Evolutionary conservation across 2,113 vertebrate species (phyloP).

Genomic region (Bolborhynchus lineola): DNA sequence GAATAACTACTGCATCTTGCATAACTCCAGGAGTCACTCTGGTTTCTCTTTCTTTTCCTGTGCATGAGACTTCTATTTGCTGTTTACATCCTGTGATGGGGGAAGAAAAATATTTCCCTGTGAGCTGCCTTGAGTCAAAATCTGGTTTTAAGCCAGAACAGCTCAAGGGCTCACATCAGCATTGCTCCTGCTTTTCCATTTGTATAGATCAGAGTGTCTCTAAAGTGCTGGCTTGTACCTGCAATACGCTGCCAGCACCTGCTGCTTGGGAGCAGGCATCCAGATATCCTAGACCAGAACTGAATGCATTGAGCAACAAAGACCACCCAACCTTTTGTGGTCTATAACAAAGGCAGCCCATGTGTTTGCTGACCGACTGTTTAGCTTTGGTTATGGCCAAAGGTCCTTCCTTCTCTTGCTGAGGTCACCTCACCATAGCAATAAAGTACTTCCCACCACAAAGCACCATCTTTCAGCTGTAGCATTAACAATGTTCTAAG

Average conservation of each 20-base stretch:
- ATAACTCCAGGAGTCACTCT: neutral
- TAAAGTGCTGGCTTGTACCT: fast-evolving
- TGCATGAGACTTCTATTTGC: neutral
- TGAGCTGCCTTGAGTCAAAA: neutral
- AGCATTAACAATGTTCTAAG: too few relatives aligned
- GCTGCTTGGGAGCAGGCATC: neutral
- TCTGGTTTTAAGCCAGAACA: neutral
- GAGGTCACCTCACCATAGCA: neutral
- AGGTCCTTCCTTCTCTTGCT: neutral
- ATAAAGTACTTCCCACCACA: neutral
- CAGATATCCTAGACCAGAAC: neutral
- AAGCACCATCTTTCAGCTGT: neutral
- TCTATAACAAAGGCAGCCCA: neutral
- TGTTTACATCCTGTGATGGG: neutral
- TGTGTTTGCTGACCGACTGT: fast-evolving
- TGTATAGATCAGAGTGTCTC: neutral
- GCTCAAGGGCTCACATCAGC: neutral
- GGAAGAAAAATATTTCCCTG: neutral
- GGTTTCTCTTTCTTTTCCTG: neutral
- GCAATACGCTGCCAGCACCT: neutral
- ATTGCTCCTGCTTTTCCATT: neutral
- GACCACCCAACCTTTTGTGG: neutral
- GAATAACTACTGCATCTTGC: neutral
- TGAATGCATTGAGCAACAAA: neutral
- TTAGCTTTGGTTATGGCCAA: neutral